Percentiles rank a stretch among this genome's conserved stretches.
These are phyloP conservation scores for Mus pahari DNA, from an alignment of 2,113 vertebrate genomes.

Conservation along the genomic window DNA sequence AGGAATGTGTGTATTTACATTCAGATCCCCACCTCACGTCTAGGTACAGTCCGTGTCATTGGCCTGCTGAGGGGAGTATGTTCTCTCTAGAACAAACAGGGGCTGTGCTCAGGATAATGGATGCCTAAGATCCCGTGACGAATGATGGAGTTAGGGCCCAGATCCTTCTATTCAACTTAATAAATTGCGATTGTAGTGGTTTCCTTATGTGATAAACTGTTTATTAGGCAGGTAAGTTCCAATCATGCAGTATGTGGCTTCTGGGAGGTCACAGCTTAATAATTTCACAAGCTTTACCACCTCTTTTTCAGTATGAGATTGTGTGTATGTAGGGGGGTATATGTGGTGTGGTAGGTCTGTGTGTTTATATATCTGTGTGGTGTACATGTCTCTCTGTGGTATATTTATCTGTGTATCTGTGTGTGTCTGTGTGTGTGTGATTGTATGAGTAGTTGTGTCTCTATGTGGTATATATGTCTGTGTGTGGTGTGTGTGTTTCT, in stretches of 20 bases:
- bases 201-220: neutral
- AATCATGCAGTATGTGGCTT: neutral
- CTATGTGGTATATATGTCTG: neutral
- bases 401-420: neutral
- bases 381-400: neutral
- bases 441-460: neutral
- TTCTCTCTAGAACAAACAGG: neutral
- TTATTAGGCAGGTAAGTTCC: neutral
- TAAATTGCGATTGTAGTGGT: accelerated
- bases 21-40: neutral
- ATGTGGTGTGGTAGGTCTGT: neutral
- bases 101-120: neutral
- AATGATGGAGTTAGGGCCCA: neutral
- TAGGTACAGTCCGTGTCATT: neutral
- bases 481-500: neutral
- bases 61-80: neutral
- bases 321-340: no score
- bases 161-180: neutral
- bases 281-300: neutral
- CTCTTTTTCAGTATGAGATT: neutral
- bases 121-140: accelerated
- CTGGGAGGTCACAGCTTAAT: neutral
- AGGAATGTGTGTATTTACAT: neutral
- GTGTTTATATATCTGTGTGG: neutral
- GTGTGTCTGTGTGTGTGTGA: neutral